These are phyloP conservation scores for Okamejei kenojei DNA, from an alignment of 2,797 vertebrate species.

Conservation along the genomic window DNA sequence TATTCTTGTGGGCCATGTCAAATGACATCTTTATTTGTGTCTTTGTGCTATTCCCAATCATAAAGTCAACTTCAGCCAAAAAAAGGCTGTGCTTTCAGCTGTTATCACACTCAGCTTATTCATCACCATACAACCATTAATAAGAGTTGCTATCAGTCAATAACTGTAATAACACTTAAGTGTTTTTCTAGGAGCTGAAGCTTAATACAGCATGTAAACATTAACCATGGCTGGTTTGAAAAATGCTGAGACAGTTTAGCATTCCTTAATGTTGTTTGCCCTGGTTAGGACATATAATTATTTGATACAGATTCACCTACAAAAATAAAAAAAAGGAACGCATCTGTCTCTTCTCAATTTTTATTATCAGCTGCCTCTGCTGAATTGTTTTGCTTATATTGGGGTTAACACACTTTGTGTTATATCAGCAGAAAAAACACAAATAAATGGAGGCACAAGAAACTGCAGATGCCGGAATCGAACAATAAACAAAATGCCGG, in stretches of 20 bases:
- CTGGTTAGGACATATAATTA: background rate
- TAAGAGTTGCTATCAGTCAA: background rate
- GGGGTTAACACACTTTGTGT: constrained; percentile 41
- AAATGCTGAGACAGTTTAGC: background rate
- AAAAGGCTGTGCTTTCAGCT: background rate
- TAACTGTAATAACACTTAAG: background rate
- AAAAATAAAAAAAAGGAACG: background rate
- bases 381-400: constrained; percentile 13
- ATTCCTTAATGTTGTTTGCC: background rate
- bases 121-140: background rate
- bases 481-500: too few relatives aligned
- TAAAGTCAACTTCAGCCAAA: background rate
- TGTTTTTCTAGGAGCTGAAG: too few relatives aligned
- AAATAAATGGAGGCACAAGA: too few relatives aligned
- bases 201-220: background rate
- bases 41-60: too few relatives aligned
- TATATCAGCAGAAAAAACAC: constrained; percentile 32
- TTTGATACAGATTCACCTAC: background rate
- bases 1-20: background rate
- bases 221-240: background rate
- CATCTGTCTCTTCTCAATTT: constrained; percentile 3
- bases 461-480: too few relatives aligned
- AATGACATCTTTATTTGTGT: background rate
- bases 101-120: too few relatives aligned
- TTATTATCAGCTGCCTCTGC: background rate